phyloP scores from a whole-genome alignment of 1,140 invertebrate species.

The Himalopsyche phryganea region DNA sequence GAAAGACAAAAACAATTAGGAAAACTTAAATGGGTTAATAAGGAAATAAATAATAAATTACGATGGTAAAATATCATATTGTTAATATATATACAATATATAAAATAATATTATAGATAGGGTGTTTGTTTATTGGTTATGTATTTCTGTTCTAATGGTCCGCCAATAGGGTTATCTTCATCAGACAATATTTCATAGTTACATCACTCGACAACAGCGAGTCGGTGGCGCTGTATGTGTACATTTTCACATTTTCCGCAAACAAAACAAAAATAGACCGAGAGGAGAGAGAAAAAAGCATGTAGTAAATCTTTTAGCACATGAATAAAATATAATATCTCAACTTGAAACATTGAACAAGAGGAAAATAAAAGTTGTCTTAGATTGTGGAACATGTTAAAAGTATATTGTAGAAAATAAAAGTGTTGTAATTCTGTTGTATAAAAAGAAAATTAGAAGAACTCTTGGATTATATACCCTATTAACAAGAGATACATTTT shows the following conservation, averaged over 20 bases:
- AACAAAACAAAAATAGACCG: neutral
- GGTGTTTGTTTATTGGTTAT: no score
- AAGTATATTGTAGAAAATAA: no score
- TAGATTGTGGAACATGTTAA: neutral
- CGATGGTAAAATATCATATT: no score
- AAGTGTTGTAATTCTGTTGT: no score
- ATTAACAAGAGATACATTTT: no score
- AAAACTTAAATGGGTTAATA: no score
- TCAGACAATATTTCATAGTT: slow-evolving; percentile 31
- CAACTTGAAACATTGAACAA: neutral
- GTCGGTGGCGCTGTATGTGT: neutral
- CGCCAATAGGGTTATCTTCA: slow-evolving; percentile 18
- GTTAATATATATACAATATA: no score
- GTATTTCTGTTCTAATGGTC: slow-evolving; percentile 13
- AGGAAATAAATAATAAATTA: no score
- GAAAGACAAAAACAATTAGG: no score
- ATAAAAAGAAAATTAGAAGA: no score
- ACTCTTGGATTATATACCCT: no score
- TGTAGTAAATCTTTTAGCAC: slow-evolving; percentile 28
- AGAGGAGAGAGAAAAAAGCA: slow-evolving; percentile 11
- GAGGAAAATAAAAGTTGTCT: slow-evolving; percentile 1
- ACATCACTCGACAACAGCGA: slow-evolving; percentile 8
- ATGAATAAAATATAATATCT: slow-evolving; percentile 32
- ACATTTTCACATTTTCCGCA: neutral
- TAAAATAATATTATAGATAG: no score